Evolutionary conservation across 2,888 invertebrate genomes (phyloP).

Genomic region (Himalopsyche anomala): DNA sequence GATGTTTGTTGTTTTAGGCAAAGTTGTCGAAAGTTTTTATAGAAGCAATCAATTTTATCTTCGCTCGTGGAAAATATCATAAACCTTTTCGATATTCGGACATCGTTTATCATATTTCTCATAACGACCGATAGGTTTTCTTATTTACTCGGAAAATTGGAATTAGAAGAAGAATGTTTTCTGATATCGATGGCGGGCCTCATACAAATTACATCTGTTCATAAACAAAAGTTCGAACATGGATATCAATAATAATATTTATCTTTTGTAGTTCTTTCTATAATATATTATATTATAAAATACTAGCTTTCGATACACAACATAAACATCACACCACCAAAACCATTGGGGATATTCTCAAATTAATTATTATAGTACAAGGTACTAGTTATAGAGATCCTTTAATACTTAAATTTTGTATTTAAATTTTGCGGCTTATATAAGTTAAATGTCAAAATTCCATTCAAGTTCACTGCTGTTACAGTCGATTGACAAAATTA

Average conservation of each 20-base stretch:
- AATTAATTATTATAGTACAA: too few species aligned
- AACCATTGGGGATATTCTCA: too few species aligned
- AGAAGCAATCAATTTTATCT: conserved; percentile 55
- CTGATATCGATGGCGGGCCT: conserved; percentile 23
- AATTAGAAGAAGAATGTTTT: conserved; percentile 23
- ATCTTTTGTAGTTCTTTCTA: neutral
- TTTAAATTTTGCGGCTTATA: too few species aligned
- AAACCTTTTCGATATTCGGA: conserved; percentile 36
- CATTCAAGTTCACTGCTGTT: too few species aligned
- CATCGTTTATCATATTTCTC: conserved; percentile 37
- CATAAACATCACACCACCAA: too few species aligned
- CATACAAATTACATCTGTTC: conserved; percentile 38
- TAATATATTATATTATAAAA: neutral
- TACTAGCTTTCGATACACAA: too few species aligned
- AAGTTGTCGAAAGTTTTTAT: conserved; percentile 57
- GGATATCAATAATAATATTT: neutral
- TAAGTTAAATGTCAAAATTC: too few species aligned
- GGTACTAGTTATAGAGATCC: too few species aligned
- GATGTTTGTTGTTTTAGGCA: conserved; percentile 52
- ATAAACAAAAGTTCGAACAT: neutral
- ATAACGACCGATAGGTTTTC: conserved; percentile 37
- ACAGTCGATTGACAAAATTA: too few species aligned
- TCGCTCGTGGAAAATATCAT: conserved; percentile 27
- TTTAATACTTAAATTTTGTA: too few species aligned
- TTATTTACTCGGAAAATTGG: conserved; percentile 42